These are phyloP conservation scores for Acrocephalus kingi DNA, from an alignment of 2,113 vertebrate species.

Conservation along the genomic window DNA sequence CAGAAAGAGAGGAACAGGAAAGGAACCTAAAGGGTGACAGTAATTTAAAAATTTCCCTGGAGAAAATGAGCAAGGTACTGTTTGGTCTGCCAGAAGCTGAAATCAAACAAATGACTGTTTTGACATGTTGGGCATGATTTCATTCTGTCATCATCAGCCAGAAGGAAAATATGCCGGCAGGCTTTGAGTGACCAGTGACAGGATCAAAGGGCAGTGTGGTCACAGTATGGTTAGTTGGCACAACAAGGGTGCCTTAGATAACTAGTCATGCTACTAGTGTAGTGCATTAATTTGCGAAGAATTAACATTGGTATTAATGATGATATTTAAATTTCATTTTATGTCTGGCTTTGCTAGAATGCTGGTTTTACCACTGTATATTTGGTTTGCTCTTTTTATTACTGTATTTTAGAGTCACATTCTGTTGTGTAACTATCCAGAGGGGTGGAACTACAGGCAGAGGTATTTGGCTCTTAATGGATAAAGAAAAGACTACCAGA, in stretches of 20 bases:
- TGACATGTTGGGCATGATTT: slow-evolving; percentile 47
- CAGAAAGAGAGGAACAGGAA: slow-evolving; percentile 62
- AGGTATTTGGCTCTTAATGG: slow-evolving; percentile 24
- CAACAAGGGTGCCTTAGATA: neutral
- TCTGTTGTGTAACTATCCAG: neutral
- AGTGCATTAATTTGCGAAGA: neutral
- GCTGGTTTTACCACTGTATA: neutral
- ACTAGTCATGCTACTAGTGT: neutral
- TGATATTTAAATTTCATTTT: neutral
- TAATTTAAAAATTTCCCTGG: slow-evolving; percentile 80
- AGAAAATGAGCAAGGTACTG: slow-evolving; percentile 64
- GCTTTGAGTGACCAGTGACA: slow-evolving; percentile 67
- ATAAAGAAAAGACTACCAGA: neutral
- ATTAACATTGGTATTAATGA: neutral
- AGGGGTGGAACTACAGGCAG: neutral
- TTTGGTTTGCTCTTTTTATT: neutral
- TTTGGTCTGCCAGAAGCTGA: slow-evolving; percentile 72
- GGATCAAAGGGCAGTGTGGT: slow-evolving; percentile 68
- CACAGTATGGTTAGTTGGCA: slow-evolving; percentile 68
- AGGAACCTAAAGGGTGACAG: slow-evolving; percentile 76
- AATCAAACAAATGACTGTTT: slow-evolving; percentile 63
- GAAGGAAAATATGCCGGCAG: slow-evolving; percentile 73
- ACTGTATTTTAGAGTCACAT: neutral
- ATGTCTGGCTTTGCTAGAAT: neutral
- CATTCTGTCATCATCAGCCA: slow-evolving; percentile 76